phyloP scores from a whole-genome alignment of 2,797 vertebrate species.

The Limosa lapponica region DNA sequence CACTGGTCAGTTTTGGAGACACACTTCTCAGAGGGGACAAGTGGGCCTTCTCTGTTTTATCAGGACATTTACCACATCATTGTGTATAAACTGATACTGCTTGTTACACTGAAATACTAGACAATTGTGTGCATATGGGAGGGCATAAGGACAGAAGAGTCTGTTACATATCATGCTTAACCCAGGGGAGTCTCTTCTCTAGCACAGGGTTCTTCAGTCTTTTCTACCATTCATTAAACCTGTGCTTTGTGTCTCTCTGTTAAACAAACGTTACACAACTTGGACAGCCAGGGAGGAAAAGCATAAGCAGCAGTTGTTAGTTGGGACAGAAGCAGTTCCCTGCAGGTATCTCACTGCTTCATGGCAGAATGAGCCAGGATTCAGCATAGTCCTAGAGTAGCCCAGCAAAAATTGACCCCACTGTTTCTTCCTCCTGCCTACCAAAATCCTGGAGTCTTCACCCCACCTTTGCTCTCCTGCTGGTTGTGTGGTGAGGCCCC shows the following conservation, averaged over 20 bases:
- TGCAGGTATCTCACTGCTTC: not conserved
- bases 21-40: not conserved
- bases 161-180: not conserved
- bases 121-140: not conserved
- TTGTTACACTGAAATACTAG: not conserved
- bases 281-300: not conserved
- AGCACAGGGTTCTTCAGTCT: not conserved
- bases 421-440: not conserved
- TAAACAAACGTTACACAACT: not conserved
- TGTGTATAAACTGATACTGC: not conserved
- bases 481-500: not conserved
- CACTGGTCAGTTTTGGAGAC: not conserved
- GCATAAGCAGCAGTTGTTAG: not conserved
- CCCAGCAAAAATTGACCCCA: not conserved
- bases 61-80: not conserved
- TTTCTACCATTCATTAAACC: not conserved
- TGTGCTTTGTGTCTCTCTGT: not conserved
- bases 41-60: not conserved
- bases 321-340: not conserved
- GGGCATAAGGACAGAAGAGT: not conserved
- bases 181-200: not conserved
- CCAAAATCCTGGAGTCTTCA: not conserved
- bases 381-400: not conserved
- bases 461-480: not conserved
- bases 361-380: not conserved